Evolutionary conservation across 2,797 vertebrate genomes (phyloP).

Genomic region (Pseudochirops corinnae): DNA sequence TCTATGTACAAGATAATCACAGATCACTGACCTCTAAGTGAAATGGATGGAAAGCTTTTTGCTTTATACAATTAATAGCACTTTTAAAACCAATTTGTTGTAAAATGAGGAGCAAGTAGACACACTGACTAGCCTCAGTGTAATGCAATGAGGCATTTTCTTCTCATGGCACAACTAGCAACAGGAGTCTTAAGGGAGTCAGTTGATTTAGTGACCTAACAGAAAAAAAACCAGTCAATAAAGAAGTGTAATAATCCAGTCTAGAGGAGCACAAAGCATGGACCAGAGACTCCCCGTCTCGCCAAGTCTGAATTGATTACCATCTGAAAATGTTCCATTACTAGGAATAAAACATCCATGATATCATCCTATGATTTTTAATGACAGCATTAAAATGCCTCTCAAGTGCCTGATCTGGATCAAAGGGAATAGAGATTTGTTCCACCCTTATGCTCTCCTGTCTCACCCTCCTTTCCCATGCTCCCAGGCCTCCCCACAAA

Average conservation of each 20-base stretch:
- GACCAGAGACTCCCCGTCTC: background rate
- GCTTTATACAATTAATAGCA: background rate
- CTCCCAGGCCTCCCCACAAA: background rate
- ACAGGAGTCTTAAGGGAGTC: background rate
- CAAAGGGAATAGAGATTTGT: background rate
- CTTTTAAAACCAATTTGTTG: slow-evolving; percentile 21
- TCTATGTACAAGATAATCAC: background rate
- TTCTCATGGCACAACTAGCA: background rate
- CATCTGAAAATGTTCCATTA: slow-evolving; percentile 11
- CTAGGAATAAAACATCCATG: slow-evolving; percentile 2
- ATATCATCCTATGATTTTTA: slow-evolving; percentile 18
- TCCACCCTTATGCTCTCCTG: background rate
- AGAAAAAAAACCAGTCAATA: slow-evolving; percentile 5
- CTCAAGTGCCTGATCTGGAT: background rate
- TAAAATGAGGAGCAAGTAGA: background rate
- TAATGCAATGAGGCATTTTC: background rate
- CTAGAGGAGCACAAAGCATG: background rate
- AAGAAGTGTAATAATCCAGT: background rate
- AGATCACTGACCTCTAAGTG: background rate
- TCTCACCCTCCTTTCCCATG: background rate
- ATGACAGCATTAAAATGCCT: slow-evolving; percentile 19
- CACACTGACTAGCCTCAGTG: background rate
- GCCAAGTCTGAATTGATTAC: background rate
- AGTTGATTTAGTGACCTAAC: background rate
- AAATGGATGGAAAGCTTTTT: background rate